These are phyloP conservation scores for Drymonia ruficornis DNA, from an alignment of 2,888 invertebrate species.

Conservation along the genomic window DNA sequence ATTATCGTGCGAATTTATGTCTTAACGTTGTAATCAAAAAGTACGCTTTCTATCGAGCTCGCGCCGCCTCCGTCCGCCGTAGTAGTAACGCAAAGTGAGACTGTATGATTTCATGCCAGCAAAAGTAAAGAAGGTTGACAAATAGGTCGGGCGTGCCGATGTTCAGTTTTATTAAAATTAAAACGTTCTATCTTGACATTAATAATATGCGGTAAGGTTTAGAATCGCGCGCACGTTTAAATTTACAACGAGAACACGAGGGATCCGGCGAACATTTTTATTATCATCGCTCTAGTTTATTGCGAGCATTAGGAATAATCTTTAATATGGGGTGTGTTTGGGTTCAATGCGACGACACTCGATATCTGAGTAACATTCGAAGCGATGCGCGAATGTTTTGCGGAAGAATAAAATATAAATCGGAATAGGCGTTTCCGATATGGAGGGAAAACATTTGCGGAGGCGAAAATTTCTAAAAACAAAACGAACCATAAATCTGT, in stretches of 20 bases:
- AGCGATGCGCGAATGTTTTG: slow-evolving; percentile 41
- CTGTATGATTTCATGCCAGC: slow-evolving; percentile 82
- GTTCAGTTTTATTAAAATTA: slow-evolving; percentile 84
- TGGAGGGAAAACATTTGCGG: slow-evolving; percentile 46
- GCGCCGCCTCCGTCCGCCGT: slow-evolving; percentile 48
- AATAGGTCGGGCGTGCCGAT: slow-evolving; percentile 83
- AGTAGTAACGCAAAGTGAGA: slow-evolving; percentile 71
- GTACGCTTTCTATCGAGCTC: slow-evolving; percentile 67
- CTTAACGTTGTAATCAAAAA: slow-evolving; percentile 74
- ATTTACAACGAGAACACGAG: slow-evolving; percentile 72
- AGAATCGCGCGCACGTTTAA: slow-evolving; percentile 66
- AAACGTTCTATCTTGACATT: slow-evolving; percentile 78
- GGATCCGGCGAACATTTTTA: slow-evolving; percentile 79
- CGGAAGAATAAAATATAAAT: slow-evolving; percentile 32
- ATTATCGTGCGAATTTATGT: slow-evolving; percentile 78
- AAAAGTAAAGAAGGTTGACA: slow-evolving; percentile 84
- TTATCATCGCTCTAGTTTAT: slow-evolving; percentile 79
- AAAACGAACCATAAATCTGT: slow-evolving; percentile 71
- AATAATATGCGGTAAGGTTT: slow-evolving; percentile 74
- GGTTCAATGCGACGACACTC: slow-evolving; percentile 47
- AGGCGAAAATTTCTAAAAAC: slow-evolving; percentile 64
- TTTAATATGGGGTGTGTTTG: slow-evolving; percentile 64
- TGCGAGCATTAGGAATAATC: slow-evolving; percentile 79
- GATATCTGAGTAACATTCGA: slow-evolving; percentile 28
- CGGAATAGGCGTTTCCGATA: slow-evolving; percentile 33